Percentiles rank a stretch among this genome's conserved stretches.
Evolutionary conservation across 2,797 vertebrate genomes (phyloP).

Genomic region (Pipistrellus nathusii): DNA sequence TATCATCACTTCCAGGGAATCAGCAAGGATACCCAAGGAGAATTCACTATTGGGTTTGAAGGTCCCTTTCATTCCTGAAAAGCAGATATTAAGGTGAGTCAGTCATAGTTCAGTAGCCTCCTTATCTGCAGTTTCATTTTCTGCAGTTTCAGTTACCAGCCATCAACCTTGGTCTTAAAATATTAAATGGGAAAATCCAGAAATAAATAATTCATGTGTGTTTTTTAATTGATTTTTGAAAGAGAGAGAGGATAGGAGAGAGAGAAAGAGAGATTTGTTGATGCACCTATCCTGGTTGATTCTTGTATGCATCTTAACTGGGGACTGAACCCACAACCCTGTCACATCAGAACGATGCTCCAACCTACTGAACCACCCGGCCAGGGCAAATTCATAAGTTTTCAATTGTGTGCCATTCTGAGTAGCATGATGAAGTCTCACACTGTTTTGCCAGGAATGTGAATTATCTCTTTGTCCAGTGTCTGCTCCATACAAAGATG

Average conservation of each 20-base stretch:
- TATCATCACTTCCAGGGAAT: neutral
- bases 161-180: neutral
- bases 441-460: neutral
- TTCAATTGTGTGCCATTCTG: neutral
- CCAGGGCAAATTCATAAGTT: neutral
- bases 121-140: neutral
- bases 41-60: neutral
- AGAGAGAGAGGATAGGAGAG: neutral
- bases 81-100: neutral
- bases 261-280: neutral
- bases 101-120: neutral
- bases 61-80: neutral
- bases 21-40: neutral
- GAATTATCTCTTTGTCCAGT: neutral
- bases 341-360: neutral
- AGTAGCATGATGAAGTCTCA: neutral
- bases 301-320: neutral
- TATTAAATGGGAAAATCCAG: neutral
- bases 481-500: neutral
- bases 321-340: neutral
- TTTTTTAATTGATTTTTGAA: neutral
- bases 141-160: neutral
- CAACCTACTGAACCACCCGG: neutral
- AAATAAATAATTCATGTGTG: neutral
- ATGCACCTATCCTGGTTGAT: neutral